phyloP scores from a whole-genome alignment of 2,888 invertebrate species.

The Xanthorhoe designata region DNA sequence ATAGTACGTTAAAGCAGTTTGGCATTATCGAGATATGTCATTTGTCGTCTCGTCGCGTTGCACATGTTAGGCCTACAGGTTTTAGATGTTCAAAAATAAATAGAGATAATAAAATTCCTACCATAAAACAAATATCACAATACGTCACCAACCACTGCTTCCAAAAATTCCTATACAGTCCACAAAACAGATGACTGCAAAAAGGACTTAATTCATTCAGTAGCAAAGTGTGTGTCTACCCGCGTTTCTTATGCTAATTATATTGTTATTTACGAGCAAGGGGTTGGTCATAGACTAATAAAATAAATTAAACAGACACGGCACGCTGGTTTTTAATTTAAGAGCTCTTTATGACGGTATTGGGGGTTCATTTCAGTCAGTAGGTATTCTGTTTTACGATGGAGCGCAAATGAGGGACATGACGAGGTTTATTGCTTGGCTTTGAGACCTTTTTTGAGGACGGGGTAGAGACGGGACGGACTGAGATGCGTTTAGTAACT shows the following conservation, averaged over 20 bases:
- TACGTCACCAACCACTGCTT: too few species aligned
- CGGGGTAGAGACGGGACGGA: constrained; percentile 12
- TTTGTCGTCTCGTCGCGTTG: too few species aligned
- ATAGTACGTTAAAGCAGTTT: too few species aligned
- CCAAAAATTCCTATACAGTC: constrained; percentile 3
- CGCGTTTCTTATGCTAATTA: constrained; percentile 79
- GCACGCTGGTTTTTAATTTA: constrained; percentile 44
- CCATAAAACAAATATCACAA: too few species aligned
- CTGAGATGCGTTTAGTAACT: background rate
- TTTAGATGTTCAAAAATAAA: too few species aligned
- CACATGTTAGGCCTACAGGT: too few species aligned
- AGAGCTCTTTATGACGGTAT: constrained; percentile 42
- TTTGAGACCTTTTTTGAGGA: constrained; percentile 28
- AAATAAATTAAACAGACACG: constrained; percentile 53
- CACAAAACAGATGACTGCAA: constrained; percentile 37
- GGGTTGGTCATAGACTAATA: constrained; percentile 64
- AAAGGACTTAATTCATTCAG: constrained; percentile 68
- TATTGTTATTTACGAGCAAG: constrained; percentile 72
- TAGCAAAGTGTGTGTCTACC: constrained; percentile 70
- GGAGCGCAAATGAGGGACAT: constrained; percentile 42
- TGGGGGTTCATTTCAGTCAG: constrained; percentile 42
- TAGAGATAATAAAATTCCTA: too few species aligned
- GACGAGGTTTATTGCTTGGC: constrained; percentile 34
- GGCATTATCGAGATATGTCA: too few species aligned
- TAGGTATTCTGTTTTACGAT: constrained; percentile 41